Conservation (phyloP, 2,113 vertebrate species). For the Gymnorhina tibicen region DNA sequence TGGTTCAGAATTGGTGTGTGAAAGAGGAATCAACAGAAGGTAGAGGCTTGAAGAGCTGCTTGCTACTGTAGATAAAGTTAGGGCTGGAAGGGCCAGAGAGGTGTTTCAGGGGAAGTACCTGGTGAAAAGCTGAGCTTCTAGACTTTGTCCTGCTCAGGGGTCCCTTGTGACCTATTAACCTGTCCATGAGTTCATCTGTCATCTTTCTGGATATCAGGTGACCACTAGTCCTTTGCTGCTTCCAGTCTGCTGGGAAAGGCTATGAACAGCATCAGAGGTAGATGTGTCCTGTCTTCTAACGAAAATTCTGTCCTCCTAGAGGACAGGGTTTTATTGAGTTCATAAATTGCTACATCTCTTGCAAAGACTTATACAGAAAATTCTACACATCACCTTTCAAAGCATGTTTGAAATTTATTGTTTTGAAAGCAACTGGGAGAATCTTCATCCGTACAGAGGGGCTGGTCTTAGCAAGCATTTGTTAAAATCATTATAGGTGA, state of each 20-base stretch:
- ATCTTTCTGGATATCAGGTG: background rate
- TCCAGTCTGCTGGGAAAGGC: background rate
- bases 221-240: background rate
- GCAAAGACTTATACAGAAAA: background rate
- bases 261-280: background rate
- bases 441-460: background rate
- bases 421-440: background rate
- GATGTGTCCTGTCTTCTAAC: background rate
- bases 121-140: background rate
- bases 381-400: background rate
- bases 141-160: background rate
- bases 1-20: background rate
- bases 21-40: background rate
- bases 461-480: background rate
- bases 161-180: background rate
- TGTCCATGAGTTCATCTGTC: background rate
- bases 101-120: background rate
- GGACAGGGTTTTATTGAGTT: background rate
- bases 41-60: background rate
- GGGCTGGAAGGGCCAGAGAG: background rate
- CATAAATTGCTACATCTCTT: background rate
- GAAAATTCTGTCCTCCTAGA: background rate
- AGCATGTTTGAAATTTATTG: background rate
- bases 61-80: background rate
- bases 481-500: background rate